Evolutionary conservation across 2,888 invertebrate species (phyloP), one percentile per base, ranked within the genome.

Genomic region (Mycogona germanica): DNA sequence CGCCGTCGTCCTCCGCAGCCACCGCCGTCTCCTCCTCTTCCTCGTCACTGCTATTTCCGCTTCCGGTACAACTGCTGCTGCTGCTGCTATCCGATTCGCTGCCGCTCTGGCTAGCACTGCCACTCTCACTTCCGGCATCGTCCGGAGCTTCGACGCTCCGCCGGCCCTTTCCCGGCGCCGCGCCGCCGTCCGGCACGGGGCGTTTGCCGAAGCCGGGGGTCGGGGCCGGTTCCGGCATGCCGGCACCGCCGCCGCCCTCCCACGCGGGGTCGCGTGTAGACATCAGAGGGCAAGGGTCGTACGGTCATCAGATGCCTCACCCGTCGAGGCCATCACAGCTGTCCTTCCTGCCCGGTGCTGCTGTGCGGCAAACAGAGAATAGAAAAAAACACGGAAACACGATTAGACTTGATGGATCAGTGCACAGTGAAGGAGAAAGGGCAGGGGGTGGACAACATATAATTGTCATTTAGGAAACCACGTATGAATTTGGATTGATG

Each of bases 51-150:
- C 57, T 54, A 41, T 59, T 59, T 51, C 62, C 61, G 38, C 57
- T 57, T 45, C 63, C 60, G 14, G 62, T 59, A 40, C 60, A 61
- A 38, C 60, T 61, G 21, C 61, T 61, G 25, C 40, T 44, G 44
- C 51, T 55, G 50, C 56, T 56, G 48, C 63, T 63, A 28, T 58
- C 62, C 45, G 58, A 60, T 50, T 61, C 63, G 38, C 61, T 60
- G 40, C 64, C 62, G 19, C 60, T 61, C 35, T 60, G 60, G 45
- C 57, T 53, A 3, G 68, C 68, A 49, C 67, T 70, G 40, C 66
- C 70, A 17, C 70, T 70, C 32, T 46, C 51, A 58, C 68, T 72
- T 51, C n/a, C 5, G 23, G n/a, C n/a, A n/a, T n/a, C 41, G n/a
- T 40, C 41, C 41, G 5, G 7, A 40, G 6, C n/a, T 6, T 40